phyloP scores from a whole-genome alignment of 2,797 vertebrate species.

The Apogon hyalosoma region DNA sequence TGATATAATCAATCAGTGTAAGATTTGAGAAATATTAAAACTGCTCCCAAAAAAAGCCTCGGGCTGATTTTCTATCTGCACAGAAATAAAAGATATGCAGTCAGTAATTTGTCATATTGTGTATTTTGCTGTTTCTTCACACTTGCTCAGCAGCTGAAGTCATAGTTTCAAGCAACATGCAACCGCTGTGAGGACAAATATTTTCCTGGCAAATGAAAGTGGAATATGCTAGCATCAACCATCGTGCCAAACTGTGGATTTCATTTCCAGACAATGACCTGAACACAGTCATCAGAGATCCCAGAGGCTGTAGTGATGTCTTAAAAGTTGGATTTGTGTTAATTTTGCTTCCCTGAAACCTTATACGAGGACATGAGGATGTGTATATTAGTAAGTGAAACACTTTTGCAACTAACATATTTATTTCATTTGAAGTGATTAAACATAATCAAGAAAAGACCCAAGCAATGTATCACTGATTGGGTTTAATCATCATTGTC shows the following conservation, averaged over 20 bases:
- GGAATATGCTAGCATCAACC: constrained; percentile 41
- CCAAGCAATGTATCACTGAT: constrained; percentile 45
- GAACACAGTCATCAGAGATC: constrained; percentile 24
- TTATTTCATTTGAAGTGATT: constrained; percentile 29
- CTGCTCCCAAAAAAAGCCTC: not conserved
- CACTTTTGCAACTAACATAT: constrained; percentile 6
- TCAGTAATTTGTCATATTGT: constrained; percentile 27
- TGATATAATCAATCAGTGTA: constrained; percentile 21
- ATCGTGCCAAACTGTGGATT: constrained; percentile 37
- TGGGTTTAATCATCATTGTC: constrained; percentile 34
- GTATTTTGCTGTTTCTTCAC: constrained; percentile 28
- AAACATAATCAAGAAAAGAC: constrained; percentile 26
- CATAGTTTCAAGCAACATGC: constrained; percentile 32
- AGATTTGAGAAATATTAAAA: constrained; percentile 21
- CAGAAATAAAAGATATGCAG: constrained; percentile 20
- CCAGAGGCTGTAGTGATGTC: constrained; percentile 5
- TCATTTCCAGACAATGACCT: constrained; percentile 21
- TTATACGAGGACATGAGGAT: not conserved
- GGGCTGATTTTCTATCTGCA: not conserved
- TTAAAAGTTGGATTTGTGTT: not conserved
- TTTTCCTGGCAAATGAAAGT: constrained; percentile 51
- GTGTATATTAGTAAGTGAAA: constrained; percentile 18
- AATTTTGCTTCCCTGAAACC: not conserved
- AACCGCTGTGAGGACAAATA: constrained; percentile 52
- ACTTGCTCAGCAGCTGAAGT: constrained; percentile 54